These are phyloP conservation scores for Drosophila nasuta DNA, from an alignment of 1,140 invertebrate genomes.

Conservation along the genomic window DNA sequence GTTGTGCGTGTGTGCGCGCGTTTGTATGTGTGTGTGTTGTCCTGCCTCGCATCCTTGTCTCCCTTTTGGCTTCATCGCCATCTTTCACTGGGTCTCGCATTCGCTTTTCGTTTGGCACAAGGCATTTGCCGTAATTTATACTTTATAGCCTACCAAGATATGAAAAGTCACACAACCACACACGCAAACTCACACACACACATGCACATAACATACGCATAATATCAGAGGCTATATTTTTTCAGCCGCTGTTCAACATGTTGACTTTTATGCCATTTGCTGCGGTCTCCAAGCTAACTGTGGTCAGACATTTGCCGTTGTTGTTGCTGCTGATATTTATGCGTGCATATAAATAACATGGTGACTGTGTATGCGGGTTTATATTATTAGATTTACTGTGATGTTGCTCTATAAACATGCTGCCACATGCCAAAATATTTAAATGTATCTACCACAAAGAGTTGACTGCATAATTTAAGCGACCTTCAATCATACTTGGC, in stretches of 20 bases:
- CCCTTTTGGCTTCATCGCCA: background rate
- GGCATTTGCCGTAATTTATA: slow-evolving; percentile 82
- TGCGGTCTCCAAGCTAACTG: slow-evolving; percentile 77
- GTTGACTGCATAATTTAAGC: slow-evolving; percentile 75
- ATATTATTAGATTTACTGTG: slow-evolving; percentile 78
- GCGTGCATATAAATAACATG: slow-evolving; percentile 76
- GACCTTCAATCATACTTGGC: slow-evolving; percentile 59
- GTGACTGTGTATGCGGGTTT: slow-evolving; percentile 56
- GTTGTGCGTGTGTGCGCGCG: slow-evolving; percentile 63
- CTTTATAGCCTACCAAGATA: slow-evolving; percentile 79
- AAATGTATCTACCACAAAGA: slow-evolving; percentile 71
- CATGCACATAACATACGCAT: slow-evolving; percentile 38
- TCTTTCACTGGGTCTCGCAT: slow-evolving; percentile 8
- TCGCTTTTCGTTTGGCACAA: slow-evolving; percentile 42
- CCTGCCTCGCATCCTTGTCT: background rate
- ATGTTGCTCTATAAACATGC: slow-evolving; percentile 63
- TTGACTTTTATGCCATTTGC: slow-evolving; percentile 81
- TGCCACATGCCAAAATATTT: slow-evolving; percentile 65
- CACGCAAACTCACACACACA: slow-evolving; percentile 17
- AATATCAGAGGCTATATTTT: slow-evolving; percentile 75
- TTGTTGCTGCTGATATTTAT: slow-evolving; percentile 69
- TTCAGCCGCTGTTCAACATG: slow-evolving; percentile 70
- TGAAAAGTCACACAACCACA: slow-evolving; percentile 71
- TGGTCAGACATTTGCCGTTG: slow-evolving; percentile 56
- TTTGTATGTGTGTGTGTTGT: slow-evolving; percentile 48